Conservation (phyloP, 2,888 invertebrate species). For the Amorpha juglandis region DNA sequence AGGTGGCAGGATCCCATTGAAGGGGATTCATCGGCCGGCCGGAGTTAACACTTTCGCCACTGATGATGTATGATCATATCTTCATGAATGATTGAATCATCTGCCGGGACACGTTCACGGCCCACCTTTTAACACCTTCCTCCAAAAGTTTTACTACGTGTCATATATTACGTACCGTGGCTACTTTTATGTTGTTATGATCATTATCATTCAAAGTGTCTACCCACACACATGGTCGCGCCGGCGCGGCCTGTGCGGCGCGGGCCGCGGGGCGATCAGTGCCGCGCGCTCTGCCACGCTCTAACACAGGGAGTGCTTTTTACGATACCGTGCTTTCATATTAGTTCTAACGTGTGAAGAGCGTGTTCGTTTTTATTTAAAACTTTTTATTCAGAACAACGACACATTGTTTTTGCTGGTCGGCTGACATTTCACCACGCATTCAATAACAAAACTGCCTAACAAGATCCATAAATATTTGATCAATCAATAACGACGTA, state of each 20-base stretch:
- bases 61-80: constrained; percentile 81
- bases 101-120: constrained; percentile 76
- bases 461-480: constrained; percentile 16
- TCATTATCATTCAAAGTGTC: constrained; percentile 81
- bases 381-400: constrained; percentile 27
- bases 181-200: constrained; percentile 81
- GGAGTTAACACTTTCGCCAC: constrained; percentile 77
- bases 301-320: constrained; percentile 47
- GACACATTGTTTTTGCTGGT: constrained; percentile 15
- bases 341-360: constrained; percentile 45
- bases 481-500: constrained; percentile 25
- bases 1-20: constrained; percentile 63
- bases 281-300: constrained; percentile 37
- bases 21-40: constrained; percentile 53
- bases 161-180: constrained; percentile 77
- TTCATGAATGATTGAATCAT: constrained; percentile 82
- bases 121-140: constrained; percentile 81
- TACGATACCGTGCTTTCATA: constrained; percentile 45
- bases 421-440: neutral
- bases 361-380: constrained; percentile 25
- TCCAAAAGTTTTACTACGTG: constrained; percentile 79
- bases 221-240: constrained; percentile 66
- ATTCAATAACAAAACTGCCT: neutral
- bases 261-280: constrained; percentile 3
- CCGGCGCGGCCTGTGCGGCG: constrained; percentile 36